A percentile compares a stretch with the other conserved stretches of the same genome.
Evolutionary conservation across 2,888 invertebrate species (phyloP).

Genomic region (Strigamia maritima): DNA sequence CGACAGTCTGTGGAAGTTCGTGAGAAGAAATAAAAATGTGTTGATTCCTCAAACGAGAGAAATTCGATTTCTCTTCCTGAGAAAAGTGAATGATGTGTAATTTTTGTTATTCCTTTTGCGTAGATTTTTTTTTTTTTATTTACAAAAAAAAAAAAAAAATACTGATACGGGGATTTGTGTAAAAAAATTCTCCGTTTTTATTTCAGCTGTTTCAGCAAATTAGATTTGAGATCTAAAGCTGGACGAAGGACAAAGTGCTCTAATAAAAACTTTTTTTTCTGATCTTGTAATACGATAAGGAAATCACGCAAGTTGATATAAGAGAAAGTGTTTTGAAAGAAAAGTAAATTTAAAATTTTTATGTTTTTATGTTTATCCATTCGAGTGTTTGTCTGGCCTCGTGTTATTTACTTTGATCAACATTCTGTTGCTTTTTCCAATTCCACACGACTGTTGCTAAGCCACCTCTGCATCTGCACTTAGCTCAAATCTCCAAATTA

Average conservation of each 20-base stretch:
- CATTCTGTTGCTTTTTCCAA: neutral
- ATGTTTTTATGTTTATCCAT: neutral
- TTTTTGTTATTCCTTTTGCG: too few species aligned
- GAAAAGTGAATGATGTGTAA: too few species aligned
- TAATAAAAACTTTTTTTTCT: neutral
- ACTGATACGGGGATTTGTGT: too few species aligned
- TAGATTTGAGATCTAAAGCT: neutral
- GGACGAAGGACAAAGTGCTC: neutral
- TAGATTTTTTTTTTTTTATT: too few species aligned
- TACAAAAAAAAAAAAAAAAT: too few species aligned
- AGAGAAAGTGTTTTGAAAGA: neutral
- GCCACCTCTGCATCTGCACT: neutral
- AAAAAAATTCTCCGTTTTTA: too few species aligned
- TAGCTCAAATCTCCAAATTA: neutral
- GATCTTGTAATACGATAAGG: neutral
- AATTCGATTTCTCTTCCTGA: too few species aligned
- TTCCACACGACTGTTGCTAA: neutral
- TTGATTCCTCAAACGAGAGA: neutral
- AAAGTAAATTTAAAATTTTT: neutral
- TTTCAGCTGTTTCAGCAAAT: neutral
- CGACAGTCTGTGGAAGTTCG: neutral
- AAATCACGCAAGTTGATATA: neutral
- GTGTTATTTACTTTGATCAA: neutral
- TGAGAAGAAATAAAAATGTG: neutral
- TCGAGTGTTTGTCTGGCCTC: neutral